phyloP scores from a whole-genome alignment of 2,113 vertebrate species.

The Nymphicus hollandicus region DNA sequence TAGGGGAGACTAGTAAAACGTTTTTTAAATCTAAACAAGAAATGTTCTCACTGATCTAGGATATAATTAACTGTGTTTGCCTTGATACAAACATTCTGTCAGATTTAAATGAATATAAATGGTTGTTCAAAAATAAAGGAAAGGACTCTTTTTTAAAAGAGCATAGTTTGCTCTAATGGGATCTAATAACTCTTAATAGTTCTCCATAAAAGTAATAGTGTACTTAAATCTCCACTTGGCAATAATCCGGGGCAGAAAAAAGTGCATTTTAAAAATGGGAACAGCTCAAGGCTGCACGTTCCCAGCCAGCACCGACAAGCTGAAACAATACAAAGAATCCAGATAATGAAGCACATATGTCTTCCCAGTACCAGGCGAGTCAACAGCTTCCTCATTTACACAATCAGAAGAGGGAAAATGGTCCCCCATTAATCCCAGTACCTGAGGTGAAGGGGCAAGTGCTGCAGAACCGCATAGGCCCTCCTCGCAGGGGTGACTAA shows the following conservation, averaged over 20 bases:
- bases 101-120: constrained; percentile 45
- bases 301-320: constrained; percentile 66
- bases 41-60: constrained; percentile 24
- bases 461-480: neutral
- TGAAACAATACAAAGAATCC: constrained; percentile 70
- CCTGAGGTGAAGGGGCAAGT: constrained; percentile 24
- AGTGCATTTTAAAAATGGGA: constrained; percentile 70
- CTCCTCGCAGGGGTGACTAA: neutral
- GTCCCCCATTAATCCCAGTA: neutral
- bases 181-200: constrained; percentile 69
- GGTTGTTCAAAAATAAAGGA: constrained; percentile 49
- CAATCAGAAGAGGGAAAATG: neutral
- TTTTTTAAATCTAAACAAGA: neutral
- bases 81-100: constrained; percentile 49
- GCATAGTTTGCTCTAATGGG: constrained; percentile 57
- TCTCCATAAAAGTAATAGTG: constrained; percentile 64
- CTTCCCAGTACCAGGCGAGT: constrained; percentile 32
- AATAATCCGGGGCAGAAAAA: constrained; percentile 56
- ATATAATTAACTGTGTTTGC: constrained; percentile 43
- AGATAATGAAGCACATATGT: constrained; percentile 66
- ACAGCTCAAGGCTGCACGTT: constrained; percentile 43
- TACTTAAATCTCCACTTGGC: constrained; percentile 67
- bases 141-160: constrained; percentile 42
- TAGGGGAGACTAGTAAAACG: constrained; percentile 7
- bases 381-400: constrained; percentile 61